Conservation (phyloP, 2,797 vertebrate genomes). For the Passerculus sandwichensis region DNA sequence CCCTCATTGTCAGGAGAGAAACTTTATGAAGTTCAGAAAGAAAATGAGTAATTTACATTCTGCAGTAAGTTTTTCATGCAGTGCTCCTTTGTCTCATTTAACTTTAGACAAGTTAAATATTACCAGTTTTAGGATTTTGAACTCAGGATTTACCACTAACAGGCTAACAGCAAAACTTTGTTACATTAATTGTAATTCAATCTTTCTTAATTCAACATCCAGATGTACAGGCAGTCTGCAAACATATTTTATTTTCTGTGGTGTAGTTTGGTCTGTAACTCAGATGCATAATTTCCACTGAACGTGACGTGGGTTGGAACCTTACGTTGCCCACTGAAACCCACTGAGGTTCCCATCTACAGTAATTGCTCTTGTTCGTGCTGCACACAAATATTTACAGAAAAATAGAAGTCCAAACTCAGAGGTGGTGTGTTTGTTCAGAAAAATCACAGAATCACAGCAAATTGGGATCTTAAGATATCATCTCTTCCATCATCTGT, state of each 20-base stretch:
- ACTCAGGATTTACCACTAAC: not conserved
- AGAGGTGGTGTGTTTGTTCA: not conserved
- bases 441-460: not conserved
- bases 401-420: not conserved
- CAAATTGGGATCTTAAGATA: not conserved
- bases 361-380: not conserved
- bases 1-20: not conserved
- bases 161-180: not conserved
- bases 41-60: not conserved
- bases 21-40: not conserved
- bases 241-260: not conserved
- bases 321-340: not conserved
- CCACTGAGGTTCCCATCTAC: not conserved
- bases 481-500: not conserved
- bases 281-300: slow-evolving; percentile 17
- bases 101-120: not conserved
- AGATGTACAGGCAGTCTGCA: not conserved
- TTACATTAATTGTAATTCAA: not conserved
- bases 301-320: not conserved
- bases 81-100: not conserved
- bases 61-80: not conserved
- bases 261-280: not conserved
- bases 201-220: not conserved
- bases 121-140: not conserved
- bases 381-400: not conserved